Percentiles rank a stretch among this genome's conserved stretches.
phyloP scores from a whole-genome alignment of 2,888 invertebrate genomes.

The Diploptera punctata region DNA sequence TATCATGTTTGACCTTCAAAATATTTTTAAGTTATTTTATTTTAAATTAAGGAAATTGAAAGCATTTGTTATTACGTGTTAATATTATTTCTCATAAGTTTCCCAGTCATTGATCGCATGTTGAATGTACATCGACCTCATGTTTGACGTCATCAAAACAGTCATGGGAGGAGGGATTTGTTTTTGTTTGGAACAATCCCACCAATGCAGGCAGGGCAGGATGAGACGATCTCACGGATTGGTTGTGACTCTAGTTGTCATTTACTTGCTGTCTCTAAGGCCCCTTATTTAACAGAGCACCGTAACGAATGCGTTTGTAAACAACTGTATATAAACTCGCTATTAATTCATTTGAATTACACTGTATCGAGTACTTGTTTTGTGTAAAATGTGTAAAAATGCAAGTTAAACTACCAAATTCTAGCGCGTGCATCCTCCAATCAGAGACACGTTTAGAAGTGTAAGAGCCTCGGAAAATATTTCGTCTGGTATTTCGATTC shows the following conservation, averaged over 20 bases:
- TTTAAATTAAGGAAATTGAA: no score
- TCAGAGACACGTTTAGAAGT: constrained; percentile 38
- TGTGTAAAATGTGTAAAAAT: constrained; percentile 2
- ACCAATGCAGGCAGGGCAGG: constrained; percentile 28
- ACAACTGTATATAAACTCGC: not conserved
- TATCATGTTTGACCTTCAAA: no score
- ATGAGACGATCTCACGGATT: constrained; percentile 17
- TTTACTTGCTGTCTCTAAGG: constrained; percentile 37
- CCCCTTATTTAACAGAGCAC: constrained; percentile 15
- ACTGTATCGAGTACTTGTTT: not conserved
- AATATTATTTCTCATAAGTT: no score
- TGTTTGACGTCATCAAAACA: constrained; percentile 36
- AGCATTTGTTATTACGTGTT: no score
- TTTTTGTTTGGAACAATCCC: constrained; percentile 38
- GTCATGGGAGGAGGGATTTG: constrained; percentile 35
- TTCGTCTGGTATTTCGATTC: constrained; percentile 39
- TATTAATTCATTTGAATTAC: not conserved
- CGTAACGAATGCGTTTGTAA: constrained; percentile 1
- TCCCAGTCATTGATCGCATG: constrained; percentile 40
- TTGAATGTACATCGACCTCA: constrained; percentile 41
- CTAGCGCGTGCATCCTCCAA: constrained; percentile 26
- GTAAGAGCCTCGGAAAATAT: constrained; percentile 34
- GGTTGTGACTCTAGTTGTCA: constrained; percentile 24
- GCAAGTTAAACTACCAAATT: constrained; percentile 14
- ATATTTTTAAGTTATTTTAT: no score